Conservation (phyloP, 2,113 vertebrate species). For the Saguinus midas region DNA sequence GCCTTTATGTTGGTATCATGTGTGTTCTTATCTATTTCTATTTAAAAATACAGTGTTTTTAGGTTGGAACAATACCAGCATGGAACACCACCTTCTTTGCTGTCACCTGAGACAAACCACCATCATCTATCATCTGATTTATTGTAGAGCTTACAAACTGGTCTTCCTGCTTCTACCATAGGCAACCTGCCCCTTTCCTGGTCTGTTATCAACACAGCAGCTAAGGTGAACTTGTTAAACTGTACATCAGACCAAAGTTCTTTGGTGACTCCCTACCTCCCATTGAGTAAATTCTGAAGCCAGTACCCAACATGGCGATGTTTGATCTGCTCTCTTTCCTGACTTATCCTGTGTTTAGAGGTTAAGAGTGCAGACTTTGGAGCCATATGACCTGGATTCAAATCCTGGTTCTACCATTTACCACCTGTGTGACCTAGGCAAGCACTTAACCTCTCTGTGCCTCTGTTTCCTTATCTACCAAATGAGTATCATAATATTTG, state of each 20-base stretch:
- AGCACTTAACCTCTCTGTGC: not conserved
- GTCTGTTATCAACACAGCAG: not conserved
- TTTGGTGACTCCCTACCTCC: not conserved
- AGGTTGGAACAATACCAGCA: not conserved
- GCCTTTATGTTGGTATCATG: not conserved
- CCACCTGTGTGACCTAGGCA: not conserved
- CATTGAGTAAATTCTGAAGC: not conserved
- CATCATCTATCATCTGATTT: not conserved
- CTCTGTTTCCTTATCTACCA: not conserved
- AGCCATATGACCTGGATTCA: not conserved
- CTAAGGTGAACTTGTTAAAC: constrained; percentile 12
- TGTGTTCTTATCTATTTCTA: not conserved
- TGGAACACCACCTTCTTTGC: not conserved
- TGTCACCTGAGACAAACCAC: not conserved
- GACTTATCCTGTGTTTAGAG: not conserved
- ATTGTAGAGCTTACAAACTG: not conserved
- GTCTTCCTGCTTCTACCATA: not conserved
- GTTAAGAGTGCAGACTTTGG: not conserved
- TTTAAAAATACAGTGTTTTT: not conserved
- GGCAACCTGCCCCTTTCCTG: not conserved
- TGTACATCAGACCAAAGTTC: not conserved
- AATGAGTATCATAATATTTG: not conserved
- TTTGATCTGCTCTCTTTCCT: not conserved
- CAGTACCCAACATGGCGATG: not conserved
- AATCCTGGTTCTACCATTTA: not conserved